Evolutionary conservation across 2,888 invertebrate genomes (phyloP).

Genomic region (Calameuta idolon): DNA sequence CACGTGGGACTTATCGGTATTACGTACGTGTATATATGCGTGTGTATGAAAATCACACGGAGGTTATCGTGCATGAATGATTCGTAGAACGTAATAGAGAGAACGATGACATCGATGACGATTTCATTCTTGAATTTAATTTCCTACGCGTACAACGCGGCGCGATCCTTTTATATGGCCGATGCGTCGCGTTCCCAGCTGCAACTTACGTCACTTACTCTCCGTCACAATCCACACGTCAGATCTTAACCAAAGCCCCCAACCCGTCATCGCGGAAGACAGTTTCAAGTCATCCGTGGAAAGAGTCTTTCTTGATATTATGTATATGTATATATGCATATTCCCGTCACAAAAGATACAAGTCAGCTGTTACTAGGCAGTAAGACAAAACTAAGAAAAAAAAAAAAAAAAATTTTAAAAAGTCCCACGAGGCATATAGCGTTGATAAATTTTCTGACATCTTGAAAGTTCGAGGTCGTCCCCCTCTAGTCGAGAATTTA

Average conservation of each 20-base stretch:
- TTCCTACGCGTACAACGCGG: slow-evolving; percentile 15
- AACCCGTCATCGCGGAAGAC: background rate
- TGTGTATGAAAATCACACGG: background rate
- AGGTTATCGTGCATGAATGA: slow-evolving; percentile 5
- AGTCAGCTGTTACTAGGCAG: too few relatives aligned
- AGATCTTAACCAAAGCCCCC: background rate
- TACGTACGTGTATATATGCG: slow-evolving; percentile 11
- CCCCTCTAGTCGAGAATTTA: too few relatives aligned
- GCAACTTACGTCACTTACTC: slow-evolving; percentile 13
- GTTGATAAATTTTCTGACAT: too few relatives aligned
- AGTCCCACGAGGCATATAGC: too few relatives aligned
- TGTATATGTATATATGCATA: too few relatives aligned
- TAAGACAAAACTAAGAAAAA: too few relatives aligned
- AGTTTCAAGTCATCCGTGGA: slow-evolving; percentile 9
- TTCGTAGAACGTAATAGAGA: slow-evolving; percentile 9
- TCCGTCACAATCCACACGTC: slow-evolving; percentile 22
- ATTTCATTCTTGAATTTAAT: slow-evolving; percentile 17
- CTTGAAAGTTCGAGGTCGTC: too few relatives aligned
- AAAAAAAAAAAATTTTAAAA: too few relatives aligned
- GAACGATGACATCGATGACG: slow-evolving; percentile 8
- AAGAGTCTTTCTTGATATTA: too few relatives aligned
- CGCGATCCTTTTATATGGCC: slow-evolving; percentile 16
- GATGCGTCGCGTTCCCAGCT: slow-evolving; percentile 15
- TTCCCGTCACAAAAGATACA: too few relatives aligned
- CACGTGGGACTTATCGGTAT: background rate